phyloP scores from a whole-genome alignment of 1,140 invertebrate genomes.

The Manduca sexta region DNA sequence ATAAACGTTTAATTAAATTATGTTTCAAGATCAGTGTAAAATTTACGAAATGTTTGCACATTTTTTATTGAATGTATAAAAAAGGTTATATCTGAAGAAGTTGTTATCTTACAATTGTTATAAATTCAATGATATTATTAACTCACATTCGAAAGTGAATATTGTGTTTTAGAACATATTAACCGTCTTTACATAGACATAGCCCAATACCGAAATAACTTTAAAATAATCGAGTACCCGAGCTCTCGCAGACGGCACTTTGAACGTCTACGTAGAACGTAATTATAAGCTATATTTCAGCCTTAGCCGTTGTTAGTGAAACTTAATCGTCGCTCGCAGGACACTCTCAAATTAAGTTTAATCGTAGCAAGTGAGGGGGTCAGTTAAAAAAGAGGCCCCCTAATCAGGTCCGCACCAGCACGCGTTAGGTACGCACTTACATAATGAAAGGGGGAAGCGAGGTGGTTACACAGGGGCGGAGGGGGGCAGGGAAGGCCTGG shows the following conservation, averaged over 20 bases:
- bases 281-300: slow-evolving; percentile 21
- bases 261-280: not conserved
- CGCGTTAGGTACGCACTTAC: slow-evolving; percentile 68
- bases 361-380: slow-evolving; percentile 61
- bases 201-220: not conserved
- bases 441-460: slow-evolving; percentile 68
- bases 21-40: no score
- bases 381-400: slow-evolving; percentile 69
- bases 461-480: slow-evolving; percentile 21
- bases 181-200: no score
- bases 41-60: no score
- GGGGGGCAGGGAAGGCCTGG: slow-evolving; percentile 25
- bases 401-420: slow-evolving; percentile 69
- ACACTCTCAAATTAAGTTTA: slow-evolving; percentile 64
- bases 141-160: no score
- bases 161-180: no score
- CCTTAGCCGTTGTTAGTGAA: slow-evolving; percentile 31
- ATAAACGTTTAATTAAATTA: no score
- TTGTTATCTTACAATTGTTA: no score
- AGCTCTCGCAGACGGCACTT: not conserved
- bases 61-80: no score
- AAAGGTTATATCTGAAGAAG: no score
- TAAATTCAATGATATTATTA: no score
- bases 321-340: slow-evolving; percentile 48
- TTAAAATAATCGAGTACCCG: not conserved